phyloP scores from a whole-genome alignment of 2,888 invertebrate species.

The Dugesia japonica region DNA sequence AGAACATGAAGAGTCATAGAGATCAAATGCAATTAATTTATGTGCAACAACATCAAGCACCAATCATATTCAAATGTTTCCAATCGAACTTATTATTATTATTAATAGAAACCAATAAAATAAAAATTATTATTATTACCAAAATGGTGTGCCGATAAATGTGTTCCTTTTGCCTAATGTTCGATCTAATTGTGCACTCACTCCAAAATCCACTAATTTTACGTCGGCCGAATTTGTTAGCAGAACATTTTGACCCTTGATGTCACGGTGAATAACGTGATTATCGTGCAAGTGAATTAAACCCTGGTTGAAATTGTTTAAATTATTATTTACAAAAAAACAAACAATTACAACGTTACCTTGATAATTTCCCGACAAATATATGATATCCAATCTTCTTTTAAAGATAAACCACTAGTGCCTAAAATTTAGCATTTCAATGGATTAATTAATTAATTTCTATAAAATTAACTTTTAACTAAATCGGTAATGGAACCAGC shows the following conservation, averaged over 20 bases:
- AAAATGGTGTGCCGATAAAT: constrained; percentile 6
- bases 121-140: background rate
- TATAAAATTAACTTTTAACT: background rate
- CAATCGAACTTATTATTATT: too few relatives aligned
- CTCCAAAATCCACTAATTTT: constrained; percentile 12
- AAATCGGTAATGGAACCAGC: background rate
- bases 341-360: too few relatives aligned
- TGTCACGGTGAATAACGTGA: constrained; percentile 3
- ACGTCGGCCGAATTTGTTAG: background rate
- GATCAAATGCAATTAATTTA: too few relatives aligned
- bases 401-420: background rate
- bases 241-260: constrained; percentile 8
- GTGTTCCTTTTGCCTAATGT: background rate
- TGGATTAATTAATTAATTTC: background rate
- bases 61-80: too few relatives aligned
- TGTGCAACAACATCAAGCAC: too few relatives aligned
- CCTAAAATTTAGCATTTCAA: background rate
- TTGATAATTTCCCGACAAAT: background rate
- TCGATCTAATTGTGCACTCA: constrained; percentile 5
- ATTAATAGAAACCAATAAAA: too few relatives aligned
- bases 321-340: too few relatives aligned
- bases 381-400: background rate
- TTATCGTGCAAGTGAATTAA: background rate
- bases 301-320: too few relatives aligned
- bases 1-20: too few relatives aligned